Evolutionary conservation across 2,888 invertebrate species (phyloP).

Genomic region (Noctua pronuba): DNA sequence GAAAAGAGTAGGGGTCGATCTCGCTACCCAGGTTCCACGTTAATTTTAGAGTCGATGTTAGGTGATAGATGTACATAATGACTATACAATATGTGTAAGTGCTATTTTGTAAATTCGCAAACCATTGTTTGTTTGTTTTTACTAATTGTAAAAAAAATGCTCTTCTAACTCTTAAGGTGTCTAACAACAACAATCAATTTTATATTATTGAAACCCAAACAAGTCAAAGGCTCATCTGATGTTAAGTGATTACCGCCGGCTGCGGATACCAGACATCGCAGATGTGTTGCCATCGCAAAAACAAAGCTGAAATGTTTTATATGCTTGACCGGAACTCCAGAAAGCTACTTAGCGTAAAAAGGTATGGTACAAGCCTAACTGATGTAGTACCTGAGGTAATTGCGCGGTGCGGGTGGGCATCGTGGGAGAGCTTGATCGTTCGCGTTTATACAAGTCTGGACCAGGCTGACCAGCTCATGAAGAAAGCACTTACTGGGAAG

Average conservation of each 20-base stretch:
- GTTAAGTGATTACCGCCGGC: background rate
- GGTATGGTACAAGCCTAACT: background rate
- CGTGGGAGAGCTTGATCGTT: background rate
- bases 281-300: background rate
- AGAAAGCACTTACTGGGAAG: background rate
- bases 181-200: background rate
- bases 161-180: background rate
- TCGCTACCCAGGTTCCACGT: background rate
- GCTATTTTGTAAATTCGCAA: background rate
- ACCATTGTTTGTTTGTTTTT: background rate
- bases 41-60: background rate
- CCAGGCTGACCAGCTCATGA: background rate
- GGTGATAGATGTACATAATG: too few relatives aligned
- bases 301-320: background rate
- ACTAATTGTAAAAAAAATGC: background rate
- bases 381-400: background rate
- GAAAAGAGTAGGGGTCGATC: background rate
- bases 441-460: background rate
- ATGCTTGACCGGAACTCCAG: background rate
- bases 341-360: background rate
- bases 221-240: background rate
- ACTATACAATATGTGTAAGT: background rate
- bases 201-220: background rate
- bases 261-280: background rate
- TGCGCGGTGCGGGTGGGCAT: background rate